Percentiles rank a stretch among this genome's conserved stretches.
Evolutionary conservation across 2,113 vertebrate genomes (phyloP).

Genomic region (Plotosus lineatus): DNA sequence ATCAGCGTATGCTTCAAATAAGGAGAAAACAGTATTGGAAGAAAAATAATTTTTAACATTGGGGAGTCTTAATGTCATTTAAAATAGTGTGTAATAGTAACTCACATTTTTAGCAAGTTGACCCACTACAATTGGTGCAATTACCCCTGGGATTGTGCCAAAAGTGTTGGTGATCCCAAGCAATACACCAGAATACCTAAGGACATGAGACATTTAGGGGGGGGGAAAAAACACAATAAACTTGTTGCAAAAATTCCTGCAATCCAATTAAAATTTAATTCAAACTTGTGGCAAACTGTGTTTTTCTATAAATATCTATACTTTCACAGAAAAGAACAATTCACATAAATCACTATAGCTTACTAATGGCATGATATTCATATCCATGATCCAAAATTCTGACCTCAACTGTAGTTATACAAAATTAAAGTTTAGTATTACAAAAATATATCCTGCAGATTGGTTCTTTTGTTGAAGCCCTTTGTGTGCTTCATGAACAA

Average conservation of each 20-base stretch:
- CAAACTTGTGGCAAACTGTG: no score
- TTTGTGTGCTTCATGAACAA: not conserved
- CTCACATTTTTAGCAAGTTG: conserved; percentile 73
- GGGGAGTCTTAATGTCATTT: not conserved
- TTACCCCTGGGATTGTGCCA: conserved; percentile 69
- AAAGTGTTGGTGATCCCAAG: conserved; percentile 79
- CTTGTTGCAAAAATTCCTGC: not conserved
- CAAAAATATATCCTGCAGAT: not conserved
- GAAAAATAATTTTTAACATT: not conserved
- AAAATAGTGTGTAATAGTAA: not conserved
- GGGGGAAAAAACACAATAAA: not conserved
- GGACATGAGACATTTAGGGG: not conserved
- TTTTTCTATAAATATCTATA: no score
- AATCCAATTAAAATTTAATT: no score
- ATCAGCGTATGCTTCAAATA: conserved; percentile 68
- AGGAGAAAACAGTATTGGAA: not conserved
- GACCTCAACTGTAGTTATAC: no score
- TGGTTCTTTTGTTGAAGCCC: not conserved
- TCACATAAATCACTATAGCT: no score
- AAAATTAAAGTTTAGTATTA: not conserved
- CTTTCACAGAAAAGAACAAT: no score
- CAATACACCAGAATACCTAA: conserved; percentile 69
- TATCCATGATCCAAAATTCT: no score
- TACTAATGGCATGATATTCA: no score
- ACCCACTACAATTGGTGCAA: conserved; percentile 69